A percentile compares a stretch with the other conserved stretches of the same genome.
Conservation (phyloP, 2,888 invertebrate species). For the Stratiomys singularior region DNA sequence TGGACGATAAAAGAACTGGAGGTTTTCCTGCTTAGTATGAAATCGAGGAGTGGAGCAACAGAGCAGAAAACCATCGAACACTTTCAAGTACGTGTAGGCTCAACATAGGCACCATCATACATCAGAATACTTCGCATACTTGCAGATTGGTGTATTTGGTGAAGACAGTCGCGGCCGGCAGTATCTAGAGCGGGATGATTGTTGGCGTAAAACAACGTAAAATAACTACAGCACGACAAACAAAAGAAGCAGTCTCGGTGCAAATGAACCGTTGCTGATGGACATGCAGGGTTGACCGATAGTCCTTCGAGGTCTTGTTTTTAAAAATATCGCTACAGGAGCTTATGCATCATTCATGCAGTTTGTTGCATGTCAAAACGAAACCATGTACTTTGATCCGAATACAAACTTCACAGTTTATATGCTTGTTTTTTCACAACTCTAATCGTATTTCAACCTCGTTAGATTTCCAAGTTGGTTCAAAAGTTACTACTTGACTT, state of each 20-base stretch:
- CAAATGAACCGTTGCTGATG: conserved; percentile 49
- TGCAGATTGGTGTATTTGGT: conserved; percentile 13
- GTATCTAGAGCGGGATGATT: conserved; percentile 42
- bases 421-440: too few species aligned
- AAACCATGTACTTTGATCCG: too few species aligned
- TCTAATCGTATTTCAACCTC: too few species aligned
- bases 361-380: too few species aligned
- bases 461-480: too few species aligned
- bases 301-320: too few species aligned
- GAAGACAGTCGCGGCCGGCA: conserved; percentile 5
- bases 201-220: conserved; percentile 37
- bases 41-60: conserved; percentile 6
- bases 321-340: too few species aligned
- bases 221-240: conserved; percentile 22
- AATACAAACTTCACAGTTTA: too few species aligned
- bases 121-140: conserved; percentile 24
- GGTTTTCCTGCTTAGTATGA: conserved; percentile 2
- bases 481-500: too few species aligned
- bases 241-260: conserved; percentile 44
- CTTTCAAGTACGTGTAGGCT: conserved; percentile 13
- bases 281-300: too few species aligned
- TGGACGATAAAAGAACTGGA: background rate
- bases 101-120: background rate
- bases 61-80: conserved; percentile 22
- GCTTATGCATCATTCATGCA: too few species aligned